Evolutionary conservation across 2,888 invertebrate genomes (phyloP).

Genomic region (Marasmarcha lunaedactyla): DNA sequence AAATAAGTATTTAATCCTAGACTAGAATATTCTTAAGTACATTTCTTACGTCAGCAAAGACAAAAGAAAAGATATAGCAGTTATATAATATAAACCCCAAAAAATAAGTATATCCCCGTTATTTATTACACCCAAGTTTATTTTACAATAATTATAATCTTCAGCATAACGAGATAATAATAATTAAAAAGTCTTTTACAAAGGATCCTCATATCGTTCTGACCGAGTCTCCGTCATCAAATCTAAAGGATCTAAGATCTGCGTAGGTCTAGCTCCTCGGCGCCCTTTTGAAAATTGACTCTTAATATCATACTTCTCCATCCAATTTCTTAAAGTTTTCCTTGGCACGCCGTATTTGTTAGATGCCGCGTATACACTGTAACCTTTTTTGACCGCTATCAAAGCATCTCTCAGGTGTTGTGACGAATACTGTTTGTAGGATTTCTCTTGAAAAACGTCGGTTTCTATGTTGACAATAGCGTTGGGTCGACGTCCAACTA

Average conservation of each 20-base stretch:
- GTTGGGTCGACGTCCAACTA: constrained; percentile 52
- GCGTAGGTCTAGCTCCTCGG: constrained; percentile 42
- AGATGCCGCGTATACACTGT: constrained; percentile 68
- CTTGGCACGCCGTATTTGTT: constrained; percentile 67
- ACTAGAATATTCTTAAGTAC: not conserved
- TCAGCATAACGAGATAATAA: too few relatives aligned
- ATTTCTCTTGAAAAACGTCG: constrained; percentile 60
- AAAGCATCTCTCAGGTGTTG: constrained; percentile 59
- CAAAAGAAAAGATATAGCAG: too few relatives aligned
- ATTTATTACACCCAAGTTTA: too few relatives aligned
- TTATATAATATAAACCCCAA: too few relatives aligned
- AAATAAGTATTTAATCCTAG: not conserved
- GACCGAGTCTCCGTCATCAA: constrained; percentile 41
- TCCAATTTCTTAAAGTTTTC: constrained; percentile 68
- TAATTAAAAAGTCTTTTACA: constrained; percentile 2
- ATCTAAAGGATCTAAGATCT: constrained; percentile 49
- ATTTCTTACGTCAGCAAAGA: too few relatives aligned
- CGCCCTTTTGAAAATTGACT: constrained; percentile 65
- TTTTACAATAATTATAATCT: too few relatives aligned
- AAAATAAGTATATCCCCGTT: too few relatives aligned
- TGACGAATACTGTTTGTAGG: constrained; percentile 64
- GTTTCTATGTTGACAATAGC: constrained; percentile 60
- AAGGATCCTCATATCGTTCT: constrained; percentile 34
- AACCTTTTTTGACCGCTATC: constrained; percentile 63
- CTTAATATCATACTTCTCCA: constrained; percentile 69